These are phyloP conservation scores for Toxotes lorentzi DNA, from an alignment of 2,797 vertebrate species.

Conservation along the genomic window DNA sequence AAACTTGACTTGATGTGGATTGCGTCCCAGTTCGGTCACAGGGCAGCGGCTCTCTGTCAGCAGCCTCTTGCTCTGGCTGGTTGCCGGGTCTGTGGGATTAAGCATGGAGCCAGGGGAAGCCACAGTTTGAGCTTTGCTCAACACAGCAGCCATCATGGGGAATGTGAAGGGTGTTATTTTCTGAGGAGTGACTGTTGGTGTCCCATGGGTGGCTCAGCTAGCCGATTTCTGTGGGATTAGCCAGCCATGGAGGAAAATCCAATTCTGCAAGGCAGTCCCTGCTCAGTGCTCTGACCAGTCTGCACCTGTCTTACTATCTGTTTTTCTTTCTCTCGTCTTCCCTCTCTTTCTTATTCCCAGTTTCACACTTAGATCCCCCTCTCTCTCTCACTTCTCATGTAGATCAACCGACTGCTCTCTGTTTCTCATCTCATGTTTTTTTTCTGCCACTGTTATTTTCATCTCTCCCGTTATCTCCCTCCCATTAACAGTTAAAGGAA, in stretches of 20 bases:
- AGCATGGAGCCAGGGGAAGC: constrained; percentile 47
- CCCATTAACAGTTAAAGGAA: background rate
- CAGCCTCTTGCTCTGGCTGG: constrained; percentile 31
- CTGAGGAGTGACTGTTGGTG: constrained; percentile 47
- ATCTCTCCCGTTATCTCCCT: background rate
- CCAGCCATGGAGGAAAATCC: constrained; percentile 55
- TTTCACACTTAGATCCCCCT: background rate
- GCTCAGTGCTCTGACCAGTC: constrained; percentile 24
- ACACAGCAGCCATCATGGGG: constrained; percentile 38
- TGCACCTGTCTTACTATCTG: constrained; percentile 3
- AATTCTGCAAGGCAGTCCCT: constrained; percentile 48
- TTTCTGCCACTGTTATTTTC: background rate
- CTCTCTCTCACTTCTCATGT: background rate
- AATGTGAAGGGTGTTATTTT: constrained; percentile 66
- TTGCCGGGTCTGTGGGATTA: constrained; percentile 55
- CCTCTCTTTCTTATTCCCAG: background rate
- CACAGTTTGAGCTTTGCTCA: constrained; percentile 42
- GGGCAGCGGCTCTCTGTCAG: constrained; percentile 40
- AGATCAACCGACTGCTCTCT: background rate
- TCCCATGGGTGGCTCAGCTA: constrained; percentile 53
- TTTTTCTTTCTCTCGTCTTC: background rate
- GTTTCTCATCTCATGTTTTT: background rate
- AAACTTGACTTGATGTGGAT: too few species aligned
- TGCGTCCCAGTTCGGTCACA: constrained; percentile 1
- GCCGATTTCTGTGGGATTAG: constrained; percentile 64